Conservation (phyloP, 2,888 invertebrate species). For the Ormia ochracea region DNA sequence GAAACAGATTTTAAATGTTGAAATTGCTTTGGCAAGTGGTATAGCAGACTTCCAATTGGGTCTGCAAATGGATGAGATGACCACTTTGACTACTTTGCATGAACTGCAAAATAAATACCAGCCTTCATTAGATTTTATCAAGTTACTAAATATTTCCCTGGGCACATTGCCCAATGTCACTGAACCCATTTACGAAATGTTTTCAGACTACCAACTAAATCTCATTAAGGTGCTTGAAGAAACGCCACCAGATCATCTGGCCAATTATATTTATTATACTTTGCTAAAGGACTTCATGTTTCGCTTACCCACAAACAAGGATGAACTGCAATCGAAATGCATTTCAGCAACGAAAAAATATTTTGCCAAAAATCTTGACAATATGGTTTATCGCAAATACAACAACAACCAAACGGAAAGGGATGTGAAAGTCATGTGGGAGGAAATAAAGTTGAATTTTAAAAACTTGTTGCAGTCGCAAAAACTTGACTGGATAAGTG, state of each 20-base stretch:
- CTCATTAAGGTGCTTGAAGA: conserved; percentile 63
- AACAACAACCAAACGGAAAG: conserved; percentile 66
- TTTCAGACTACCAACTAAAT: conserved; percentile 67
- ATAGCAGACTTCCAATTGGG: conserved; percentile 64
- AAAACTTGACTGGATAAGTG: conserved; percentile 67
- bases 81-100: conserved; percentile 61
- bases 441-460: conserved; percentile 69
- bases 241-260: conserved; percentile 67
- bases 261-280: conserved; percentile 72
- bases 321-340: conserved; percentile 63
- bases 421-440: conserved; percentile 71
- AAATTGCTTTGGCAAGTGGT: conserved; percentile 69
- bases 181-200: conserved; percentile 67
- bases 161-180: conserved; percentile 62
- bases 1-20: conserved; percentile 69
- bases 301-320: conserved; percentile 47
- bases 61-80: conserved; percentile 55
- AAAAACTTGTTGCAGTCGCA: conserved; percentile 63
- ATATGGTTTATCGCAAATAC: conserved; percentile 70
- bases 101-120: conserved; percentile 67
- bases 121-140: conserved; percentile 66
- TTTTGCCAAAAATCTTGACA: conserved; percentile 72
- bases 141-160: conserved; percentile 67
- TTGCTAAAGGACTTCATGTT: conserved; percentile 67
- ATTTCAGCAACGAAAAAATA: conserved; percentile 64